Evolutionary conservation across 2,797 vertebrate species (phyloP), one percentile per base, ranked within the genome.

Genomic region (Microchirus variegatus): DNA sequence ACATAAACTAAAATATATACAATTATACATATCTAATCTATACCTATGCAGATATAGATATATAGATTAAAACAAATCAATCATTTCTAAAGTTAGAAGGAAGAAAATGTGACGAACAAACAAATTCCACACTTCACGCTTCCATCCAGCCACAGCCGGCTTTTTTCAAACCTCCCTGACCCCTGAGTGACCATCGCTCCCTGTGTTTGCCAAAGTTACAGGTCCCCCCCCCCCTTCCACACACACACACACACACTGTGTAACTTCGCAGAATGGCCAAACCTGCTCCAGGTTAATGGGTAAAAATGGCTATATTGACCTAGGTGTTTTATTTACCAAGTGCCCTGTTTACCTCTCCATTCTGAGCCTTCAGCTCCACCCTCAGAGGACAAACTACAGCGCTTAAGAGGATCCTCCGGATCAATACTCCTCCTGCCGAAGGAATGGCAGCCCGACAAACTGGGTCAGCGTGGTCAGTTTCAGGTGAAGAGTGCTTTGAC

Each of bases 231-330:
- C 77, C 59, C 67, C 41, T n/a, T n/a, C n/a, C 65, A 63, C 46
- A 59, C 58, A 46, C 48, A 48, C 43, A 40, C 36, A 57, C 50
- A 59, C 53, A 59, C 16, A 22, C 12, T 55, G 58, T 13, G 63
- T 72, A 58, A 73, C 69, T 59, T 66, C 77, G 66, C 81, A 80
- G 75, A 87, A 83, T 74, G 79, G 40, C 50, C 62, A 48, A 77
- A 75, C 70, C 74, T 81, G 82, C 64, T 77, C 22, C 77, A 83
- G 88, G 91, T 92, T 93, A 93, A 92, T 91, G 87, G 89, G 59
- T 91, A 77, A 90, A 88, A 88, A 88, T 85, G 77, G 83, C 63
- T 56, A 51, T 90, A 92, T 93, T 94, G 91, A 93, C 91, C 76
- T 71, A 91, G 85, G 80, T 86, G 89, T 92, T 91, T 89, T 90